Conservation (phyloP, 2,113 vertebrate species). For the Microtus ochrogaster region DNA sequence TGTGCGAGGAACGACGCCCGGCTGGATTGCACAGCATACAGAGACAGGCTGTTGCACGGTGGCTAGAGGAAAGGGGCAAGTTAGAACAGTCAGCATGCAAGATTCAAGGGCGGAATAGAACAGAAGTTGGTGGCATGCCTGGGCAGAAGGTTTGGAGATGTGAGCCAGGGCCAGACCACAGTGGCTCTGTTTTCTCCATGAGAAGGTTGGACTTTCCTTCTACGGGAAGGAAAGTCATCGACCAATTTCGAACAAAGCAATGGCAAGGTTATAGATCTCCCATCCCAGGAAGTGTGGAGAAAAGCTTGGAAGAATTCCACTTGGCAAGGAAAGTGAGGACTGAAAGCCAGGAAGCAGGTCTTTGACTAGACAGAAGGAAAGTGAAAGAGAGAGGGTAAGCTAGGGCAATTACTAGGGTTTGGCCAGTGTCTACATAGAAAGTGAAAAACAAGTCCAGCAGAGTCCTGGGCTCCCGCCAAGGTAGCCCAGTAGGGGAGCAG, state of each 20-base stretch:
- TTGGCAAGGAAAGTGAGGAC: background rate
- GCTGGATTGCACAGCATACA: too few relatives aligned
- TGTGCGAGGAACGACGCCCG: background rate
- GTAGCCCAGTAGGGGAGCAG: background rate
- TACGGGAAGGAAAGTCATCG: background rate
- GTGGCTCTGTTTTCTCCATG: background rate
- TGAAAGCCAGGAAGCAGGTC: background rate
- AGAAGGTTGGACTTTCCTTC: background rate
- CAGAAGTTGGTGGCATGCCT: background rate
- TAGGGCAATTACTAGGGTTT: background rate
- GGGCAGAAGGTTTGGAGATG: background rate
- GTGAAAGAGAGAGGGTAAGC: background rate
- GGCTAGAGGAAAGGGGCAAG: background rate
- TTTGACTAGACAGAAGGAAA: slow-evolving; percentile 6
- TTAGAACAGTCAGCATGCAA: background rate
- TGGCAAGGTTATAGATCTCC: background rate
- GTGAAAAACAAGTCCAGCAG: background rate
- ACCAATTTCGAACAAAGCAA: background rate
- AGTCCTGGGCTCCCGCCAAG: background rate
- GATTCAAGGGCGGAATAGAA: background rate
- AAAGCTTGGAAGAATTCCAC: background rate
- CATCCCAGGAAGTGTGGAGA: background rate
- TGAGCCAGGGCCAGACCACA: background rate
- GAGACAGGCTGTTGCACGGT: background rate
- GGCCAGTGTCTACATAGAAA: background rate